phyloP scores from a whole-genome alignment of 2,113 vertebrate species.

The Ondatra zibethicus region DNA sequence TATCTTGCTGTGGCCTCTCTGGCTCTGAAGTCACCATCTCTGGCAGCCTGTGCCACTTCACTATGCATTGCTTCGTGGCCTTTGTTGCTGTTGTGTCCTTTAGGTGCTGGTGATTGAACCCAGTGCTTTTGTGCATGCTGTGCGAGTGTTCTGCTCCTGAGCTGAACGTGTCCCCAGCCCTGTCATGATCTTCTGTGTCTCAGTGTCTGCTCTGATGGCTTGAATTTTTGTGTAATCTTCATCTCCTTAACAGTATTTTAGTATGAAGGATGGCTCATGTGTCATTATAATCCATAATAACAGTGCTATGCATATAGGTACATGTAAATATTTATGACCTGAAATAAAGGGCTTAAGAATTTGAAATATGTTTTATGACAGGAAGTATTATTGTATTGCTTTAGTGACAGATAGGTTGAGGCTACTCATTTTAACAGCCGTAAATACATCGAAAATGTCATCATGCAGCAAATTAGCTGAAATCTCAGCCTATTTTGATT shows the following conservation, averaged over 20 bases:
- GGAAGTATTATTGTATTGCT: constrained; percentile 22
- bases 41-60: neutral
- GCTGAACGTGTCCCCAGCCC: no score
- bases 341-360: constrained; percentile 20
- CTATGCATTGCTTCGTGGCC: neutral
- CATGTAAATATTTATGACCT: constrained; percentile 41
- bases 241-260: constrained; percentile 36
- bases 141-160: neutral
- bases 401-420: neutral
- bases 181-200: neutral
- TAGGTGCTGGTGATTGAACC: neutral
- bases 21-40: neutral
- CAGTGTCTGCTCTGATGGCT: neutral
- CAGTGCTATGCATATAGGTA: neutral
- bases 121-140: neutral
- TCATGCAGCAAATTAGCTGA: neutral
- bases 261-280: neutral
- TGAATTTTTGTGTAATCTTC: constrained; percentile 5
- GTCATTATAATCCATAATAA: neutral
- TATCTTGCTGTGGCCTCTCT: neutral
- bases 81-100: neutral
- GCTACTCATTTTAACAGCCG: constrained; percentile 19
- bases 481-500: neutral
- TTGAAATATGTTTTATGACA: constrained; percentile 18
- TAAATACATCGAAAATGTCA: constrained; percentile 19